Base-by-base conservation (phyloP, 2,113 vertebrate species). In the Trogon melanurus region DNA sequence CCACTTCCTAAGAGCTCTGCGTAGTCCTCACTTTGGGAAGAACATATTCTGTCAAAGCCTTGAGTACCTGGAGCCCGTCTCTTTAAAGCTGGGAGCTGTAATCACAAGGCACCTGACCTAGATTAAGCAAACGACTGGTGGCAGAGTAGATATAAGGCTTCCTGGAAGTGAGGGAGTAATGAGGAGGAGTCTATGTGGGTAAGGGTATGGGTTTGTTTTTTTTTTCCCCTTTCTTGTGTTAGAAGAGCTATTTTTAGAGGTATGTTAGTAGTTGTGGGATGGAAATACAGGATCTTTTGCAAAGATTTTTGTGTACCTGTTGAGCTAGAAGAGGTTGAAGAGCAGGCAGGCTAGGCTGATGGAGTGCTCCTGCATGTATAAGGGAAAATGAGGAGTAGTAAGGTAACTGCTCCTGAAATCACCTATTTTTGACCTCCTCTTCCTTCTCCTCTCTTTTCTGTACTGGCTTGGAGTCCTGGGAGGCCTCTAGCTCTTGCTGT, bases 91-190 rank as follows among this genome's bases (percentile, higher is more conserved):
- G 85, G 88, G 60, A 95, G 79, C 50, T 78, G 67, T 19, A 90
- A 62, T 58, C 61, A 10, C 79, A 64, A 94, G 47, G 69, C 79
- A 88, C 72, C 85, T 96, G 95, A 94, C 94, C 95, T 71, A 96
- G 88, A 95, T 92, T 90, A 51, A 90, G 89, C 60, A 80, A 74
- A 75, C 0, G 51, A 48, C 54, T 75, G 53, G 64, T 34, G 56
- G 66, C 32, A 88, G 69, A 91, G 87, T 65, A 79, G 82, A 72
- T 86, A 67, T 13, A 71, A 85, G 53, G 64, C 69, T 95, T 71
- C 82, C 71, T 94, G 89, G 75, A 95, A 85, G 70, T 13, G 73
- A 80, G 44, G 83, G 71, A 93, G 74, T 50, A 87, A 11, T 9
- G 71, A 78, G 62, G 26, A 60, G 57, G 53, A 83, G 79, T 67